Percentiles rank a stretch among this genome's conserved stretches.
Conservation (phyloP, 2,888 invertebrate genomes). For the Ariolimax columbianus region DNA sequence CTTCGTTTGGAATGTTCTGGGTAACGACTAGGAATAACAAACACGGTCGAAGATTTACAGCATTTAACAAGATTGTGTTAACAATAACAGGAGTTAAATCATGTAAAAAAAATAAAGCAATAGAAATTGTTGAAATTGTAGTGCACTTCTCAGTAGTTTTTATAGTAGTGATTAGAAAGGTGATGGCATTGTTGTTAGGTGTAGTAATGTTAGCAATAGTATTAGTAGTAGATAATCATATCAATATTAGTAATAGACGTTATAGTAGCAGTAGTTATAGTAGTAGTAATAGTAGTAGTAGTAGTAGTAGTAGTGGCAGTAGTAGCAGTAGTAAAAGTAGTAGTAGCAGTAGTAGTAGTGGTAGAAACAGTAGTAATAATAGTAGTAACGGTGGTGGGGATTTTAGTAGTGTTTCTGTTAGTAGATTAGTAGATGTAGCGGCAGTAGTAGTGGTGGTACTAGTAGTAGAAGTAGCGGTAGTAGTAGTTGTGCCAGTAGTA, state of each 20-base stretch:
- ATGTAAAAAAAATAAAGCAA: too few relatives aligned
- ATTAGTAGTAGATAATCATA: background rate
- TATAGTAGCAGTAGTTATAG: constrained; percentile 22
- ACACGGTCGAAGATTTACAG: too few relatives aligned
- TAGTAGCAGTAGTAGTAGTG: background rate
- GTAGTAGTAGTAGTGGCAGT: constrained; percentile 10
- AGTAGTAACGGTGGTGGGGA: background rate
- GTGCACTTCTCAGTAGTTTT: too few relatives aligned
- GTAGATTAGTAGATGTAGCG: background rate
- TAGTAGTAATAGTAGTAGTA: constrained; percentile 21
- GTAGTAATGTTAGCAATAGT: constrained; percentile 20
- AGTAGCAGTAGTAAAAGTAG: constrained; percentile 17
- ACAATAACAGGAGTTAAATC: too few relatives aligned
- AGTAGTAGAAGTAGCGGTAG: background rate
- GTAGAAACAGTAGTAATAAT: background rate
- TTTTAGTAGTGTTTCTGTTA: background rate
- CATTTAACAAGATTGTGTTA: too few relatives aligned
- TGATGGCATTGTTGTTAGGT: background rate
- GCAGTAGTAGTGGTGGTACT: background rate
- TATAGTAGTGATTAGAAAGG: too few relatives aligned
- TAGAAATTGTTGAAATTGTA: too few relatives aligned
- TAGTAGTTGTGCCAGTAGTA: background rate
- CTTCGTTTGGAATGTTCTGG: background rate
- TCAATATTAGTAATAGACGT: background rate
- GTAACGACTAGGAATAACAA: background rate